Conservation (phyloP, 2,797 vertebrate species). For the Buceros bicornis region DNA sequence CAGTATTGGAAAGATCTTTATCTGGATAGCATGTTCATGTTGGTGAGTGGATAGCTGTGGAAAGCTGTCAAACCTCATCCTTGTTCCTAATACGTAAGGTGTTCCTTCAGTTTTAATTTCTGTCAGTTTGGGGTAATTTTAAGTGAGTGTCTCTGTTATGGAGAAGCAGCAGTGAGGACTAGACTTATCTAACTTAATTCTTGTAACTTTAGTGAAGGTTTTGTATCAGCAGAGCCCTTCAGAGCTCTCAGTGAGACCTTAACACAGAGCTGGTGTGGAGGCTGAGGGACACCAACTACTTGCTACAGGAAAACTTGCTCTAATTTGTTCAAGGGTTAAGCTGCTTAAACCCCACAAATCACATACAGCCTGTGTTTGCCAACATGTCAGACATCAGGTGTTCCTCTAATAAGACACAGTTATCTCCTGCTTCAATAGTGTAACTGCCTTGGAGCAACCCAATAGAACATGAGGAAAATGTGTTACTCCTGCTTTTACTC, state of each 20-base stretch:
- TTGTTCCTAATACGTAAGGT: neutral
- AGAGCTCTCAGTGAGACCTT: neutral
- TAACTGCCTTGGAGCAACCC: neutral
- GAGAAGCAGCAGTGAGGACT: neutral
- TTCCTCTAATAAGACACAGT: neutral
- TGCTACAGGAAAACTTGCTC: neutral
- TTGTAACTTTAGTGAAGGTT: neutral
- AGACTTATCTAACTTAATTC: neutral
- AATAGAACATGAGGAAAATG: accelerated
- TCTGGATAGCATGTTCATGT: neutral
- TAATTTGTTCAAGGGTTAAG: neutral
- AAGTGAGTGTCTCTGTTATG: neutral
- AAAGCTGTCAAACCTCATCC: neutral
- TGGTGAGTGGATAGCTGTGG: neutral
- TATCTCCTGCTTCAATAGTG: neutral
- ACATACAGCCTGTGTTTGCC: neutral
- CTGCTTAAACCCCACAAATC: neutral
- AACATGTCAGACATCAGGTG: neutral
- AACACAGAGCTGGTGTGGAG: neutral
- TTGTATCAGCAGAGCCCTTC: neutral
- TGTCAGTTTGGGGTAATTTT: neutral
- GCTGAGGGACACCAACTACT: neutral
- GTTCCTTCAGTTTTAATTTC: neutral
- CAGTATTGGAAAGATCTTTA: neutral
- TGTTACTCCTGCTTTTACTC: neutral